A percentile compares a stretch with the other conserved stretches of the same genome.
phyloP scores from a whole-genome alignment of 2,888 invertebrate genomes.

The Phrixothrix hirtus region DNA sequence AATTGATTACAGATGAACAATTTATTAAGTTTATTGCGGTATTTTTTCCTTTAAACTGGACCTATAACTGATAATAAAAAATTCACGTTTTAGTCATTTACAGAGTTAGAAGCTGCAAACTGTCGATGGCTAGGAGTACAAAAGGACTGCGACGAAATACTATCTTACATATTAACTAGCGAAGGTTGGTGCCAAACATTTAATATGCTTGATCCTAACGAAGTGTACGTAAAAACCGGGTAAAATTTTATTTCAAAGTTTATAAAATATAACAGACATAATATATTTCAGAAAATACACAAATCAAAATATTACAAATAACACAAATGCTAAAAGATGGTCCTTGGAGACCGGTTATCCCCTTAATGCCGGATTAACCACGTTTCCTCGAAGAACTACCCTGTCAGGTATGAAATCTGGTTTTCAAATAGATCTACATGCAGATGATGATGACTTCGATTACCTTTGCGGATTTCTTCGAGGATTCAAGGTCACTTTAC shows the following conservation, averaged over 20 bases:
- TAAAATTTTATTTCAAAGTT: no score
- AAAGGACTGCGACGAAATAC: conserved; percentile 47
- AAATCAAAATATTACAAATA: no score
- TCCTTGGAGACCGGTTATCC: no score
- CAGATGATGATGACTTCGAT: no score
- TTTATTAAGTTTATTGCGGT: conserved; percentile 2
- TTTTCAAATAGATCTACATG: no score
- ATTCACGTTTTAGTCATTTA: conserved; percentile 7
- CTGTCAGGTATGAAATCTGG: no score
- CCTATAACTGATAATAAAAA: not conserved
- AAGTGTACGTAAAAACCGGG: conserved; percentile 63
- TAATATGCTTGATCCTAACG: conserved; percentile 64
- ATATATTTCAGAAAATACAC: no score
- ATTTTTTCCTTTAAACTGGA: not conserved
- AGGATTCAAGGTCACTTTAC: conserved; percentile 61
- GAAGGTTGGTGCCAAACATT: conserved; percentile 74
- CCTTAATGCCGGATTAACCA: no score
- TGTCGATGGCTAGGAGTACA: conserved; percentile 9
- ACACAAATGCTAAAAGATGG: no score
- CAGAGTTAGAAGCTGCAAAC: conserved; percentile 2
- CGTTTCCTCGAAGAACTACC: no score
- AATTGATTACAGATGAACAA: conserved; percentile 1
- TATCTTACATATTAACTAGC: conserved; percentile 68
- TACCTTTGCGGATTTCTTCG: no score
- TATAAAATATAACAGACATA: no score